Percentiles rank a stretch among this genome's conserved stretches.
Conservation (phyloP, 2,113 vertebrate species). For the Gymnorhina tibicen region DNA sequence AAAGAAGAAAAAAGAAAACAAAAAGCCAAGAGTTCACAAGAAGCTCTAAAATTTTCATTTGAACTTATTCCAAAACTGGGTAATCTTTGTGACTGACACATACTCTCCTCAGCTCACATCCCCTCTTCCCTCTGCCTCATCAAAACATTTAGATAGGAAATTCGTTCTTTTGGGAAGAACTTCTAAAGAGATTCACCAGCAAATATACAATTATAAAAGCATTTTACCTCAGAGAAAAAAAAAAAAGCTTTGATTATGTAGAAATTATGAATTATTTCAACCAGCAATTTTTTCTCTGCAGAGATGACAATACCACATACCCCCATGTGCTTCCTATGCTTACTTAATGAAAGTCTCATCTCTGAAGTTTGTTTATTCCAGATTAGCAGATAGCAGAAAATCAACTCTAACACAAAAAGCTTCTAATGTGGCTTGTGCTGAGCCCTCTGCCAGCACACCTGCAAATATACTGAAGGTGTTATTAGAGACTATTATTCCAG, state of each 20-base stretch:
- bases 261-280: background rate
- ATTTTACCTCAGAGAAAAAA: background rate
- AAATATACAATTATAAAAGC: background rate
- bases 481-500: background rate
- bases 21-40: background rate
- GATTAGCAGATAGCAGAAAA: slow-evolving; percentile 35
- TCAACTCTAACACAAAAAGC: slow-evolving; percentile 7
- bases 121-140: background rate
- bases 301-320: background rate
- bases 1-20: background rate
- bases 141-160: background rate
- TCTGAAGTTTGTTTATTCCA: slow-evolving; percentile 35
- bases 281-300: background rate
- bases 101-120: background rate
- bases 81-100: background rate
- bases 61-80: background rate
- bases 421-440: background rate
- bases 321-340: background rate
- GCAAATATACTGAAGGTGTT: background rate
- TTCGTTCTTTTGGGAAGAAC: background rate
- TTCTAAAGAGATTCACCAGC: background rate
- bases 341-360: background rate
- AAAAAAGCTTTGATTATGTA: background rate
- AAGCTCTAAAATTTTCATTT: background rate
- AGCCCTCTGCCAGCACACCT: slow-evolving; percentile 41